These are phyloP conservation scores for Thalassarche chlororhynchos DNA, from an alignment of 2,113 vertebrate species.

Conservation along the genomic window DNA sequence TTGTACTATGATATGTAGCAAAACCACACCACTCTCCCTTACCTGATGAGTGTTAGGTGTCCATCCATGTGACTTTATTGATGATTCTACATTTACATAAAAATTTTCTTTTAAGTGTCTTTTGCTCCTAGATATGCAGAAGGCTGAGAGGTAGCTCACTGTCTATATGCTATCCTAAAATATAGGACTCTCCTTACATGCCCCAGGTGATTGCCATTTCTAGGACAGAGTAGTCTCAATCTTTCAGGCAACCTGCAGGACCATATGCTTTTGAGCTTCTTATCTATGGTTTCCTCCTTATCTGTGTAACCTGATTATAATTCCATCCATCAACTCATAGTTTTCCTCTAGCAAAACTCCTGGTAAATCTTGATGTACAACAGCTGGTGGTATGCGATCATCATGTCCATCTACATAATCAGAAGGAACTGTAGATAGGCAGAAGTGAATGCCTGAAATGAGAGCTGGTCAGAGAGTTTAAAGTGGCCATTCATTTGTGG, in stretches of 20 bases:
- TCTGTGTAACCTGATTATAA: not conserved
- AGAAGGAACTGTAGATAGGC: not conserved
- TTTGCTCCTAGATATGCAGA: not conserved
- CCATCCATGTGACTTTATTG: not conserved
- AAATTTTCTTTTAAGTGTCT: not conserved
- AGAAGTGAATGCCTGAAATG: not conserved
- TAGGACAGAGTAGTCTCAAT: not conserved
- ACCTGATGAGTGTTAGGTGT: not conserved
- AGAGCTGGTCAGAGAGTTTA: not conserved
- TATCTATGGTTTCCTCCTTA: not conserved
- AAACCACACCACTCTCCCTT: not conserved
- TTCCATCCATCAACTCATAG: not conserved
- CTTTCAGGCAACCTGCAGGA: not conserved
- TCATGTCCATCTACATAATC: not conserved
- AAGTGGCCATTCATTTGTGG: not conserved
- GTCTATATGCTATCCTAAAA: not conserved
- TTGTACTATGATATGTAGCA: not conserved
- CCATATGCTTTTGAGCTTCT: not conserved
- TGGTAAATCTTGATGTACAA: not conserved
- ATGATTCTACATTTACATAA: not conserved
- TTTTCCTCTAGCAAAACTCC: not conserved
- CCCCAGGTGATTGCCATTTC: not conserved
- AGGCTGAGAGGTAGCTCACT: not conserved
- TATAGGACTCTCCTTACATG: fast-evolving
- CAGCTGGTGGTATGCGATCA: not conserved